Evolutionary conservation across 2,888 invertebrate species (phyloP), one percentile per base, ranked within the genome.

Genomic region (Apoda limacodes): DNA sequence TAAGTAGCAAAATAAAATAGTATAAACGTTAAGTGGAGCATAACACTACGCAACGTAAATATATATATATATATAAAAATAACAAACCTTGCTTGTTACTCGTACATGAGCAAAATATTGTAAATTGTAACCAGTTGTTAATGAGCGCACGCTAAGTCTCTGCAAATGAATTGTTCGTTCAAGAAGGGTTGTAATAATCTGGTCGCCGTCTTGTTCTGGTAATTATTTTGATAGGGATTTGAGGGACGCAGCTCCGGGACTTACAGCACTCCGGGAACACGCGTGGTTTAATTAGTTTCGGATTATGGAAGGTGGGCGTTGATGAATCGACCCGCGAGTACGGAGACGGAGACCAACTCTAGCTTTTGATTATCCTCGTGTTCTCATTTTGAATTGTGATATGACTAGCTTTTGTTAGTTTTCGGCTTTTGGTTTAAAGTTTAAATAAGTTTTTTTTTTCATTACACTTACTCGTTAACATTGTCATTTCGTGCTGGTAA

Each of bases 281-380:
- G 46, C 64, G 49, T 62, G 64, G 61, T 69, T 69, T 68, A 71
- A 71, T 70, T 68, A 71, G 63, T 59, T 59, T 56, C 59, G 58
- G 66, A 66, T 70, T 69, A 66, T 53, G 40, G 40, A 40, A 43
- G 48, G 35, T 43, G 42, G 29, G 35, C 40, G 43, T 42, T 48
- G 59, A 65, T 65, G 62, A 67, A 68, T 65, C 60, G 55, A 52
- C 47, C 43, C 48, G 42, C 42, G 41, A 47, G 34, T 41, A 42
- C 35, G 25, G 28, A 29, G 40, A 38, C 37, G 32, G 29, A n/a
- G n/a, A n/a, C n/a, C n/a, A n/a, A n/a, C n/a, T n/a, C n/a, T n/a
- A n/a, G n/a, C n/a, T n/a, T n/a, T n/a, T n/a, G n/a, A n/a, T n/a
- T n/a, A n/a, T n/a, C n/a, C n/a, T n/a, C n/a, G n/a, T n/a, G n/a